Evolutionary conservation across 2,113 vertebrate species (phyloP).

Genomic region (Chaenocephalus aceratus): DNA sequence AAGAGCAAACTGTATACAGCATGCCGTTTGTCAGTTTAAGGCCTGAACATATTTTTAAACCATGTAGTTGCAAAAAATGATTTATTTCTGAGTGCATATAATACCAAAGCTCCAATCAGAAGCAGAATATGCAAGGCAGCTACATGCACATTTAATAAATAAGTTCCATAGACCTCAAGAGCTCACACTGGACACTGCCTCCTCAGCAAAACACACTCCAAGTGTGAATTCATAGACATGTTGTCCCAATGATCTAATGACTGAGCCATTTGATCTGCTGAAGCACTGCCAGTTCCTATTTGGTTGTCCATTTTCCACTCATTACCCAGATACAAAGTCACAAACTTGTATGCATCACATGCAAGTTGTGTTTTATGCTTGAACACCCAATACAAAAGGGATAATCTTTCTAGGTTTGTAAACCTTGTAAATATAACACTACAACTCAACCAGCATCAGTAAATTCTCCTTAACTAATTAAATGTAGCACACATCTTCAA

Average conservation of each 20-base stretch:
- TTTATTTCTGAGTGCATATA: too few relatives aligned
- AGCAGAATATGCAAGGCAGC: too few relatives aligned
- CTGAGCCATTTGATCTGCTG: background rate
- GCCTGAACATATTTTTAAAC: too few relatives aligned
- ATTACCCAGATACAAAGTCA: background rate
- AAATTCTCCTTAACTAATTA: background rate
- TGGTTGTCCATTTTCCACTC: background rate
- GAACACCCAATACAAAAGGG: background rate
- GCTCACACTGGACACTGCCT: too few relatives aligned
- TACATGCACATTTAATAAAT: too few relatives aligned
- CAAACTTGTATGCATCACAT: background rate
- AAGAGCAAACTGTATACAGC: too few relatives aligned
- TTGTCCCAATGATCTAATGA: constrained; percentile 10
- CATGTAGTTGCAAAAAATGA: too few relatives aligned
- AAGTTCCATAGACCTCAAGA: too few relatives aligned
- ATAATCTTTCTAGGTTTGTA: background rate
- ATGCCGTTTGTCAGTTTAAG: too few relatives aligned
- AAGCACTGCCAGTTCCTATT: background rate
- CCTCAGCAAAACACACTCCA: too few relatives aligned
- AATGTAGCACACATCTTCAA: background rate
- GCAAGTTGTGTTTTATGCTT: background rate
- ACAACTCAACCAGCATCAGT: background rate
- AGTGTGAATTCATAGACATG: background rate
- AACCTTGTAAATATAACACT: background rate
- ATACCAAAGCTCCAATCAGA: too few relatives aligned